phyloP scores from a whole-genome alignment of 2,888 invertebrate species.

The Eulithis prunata region DNA sequence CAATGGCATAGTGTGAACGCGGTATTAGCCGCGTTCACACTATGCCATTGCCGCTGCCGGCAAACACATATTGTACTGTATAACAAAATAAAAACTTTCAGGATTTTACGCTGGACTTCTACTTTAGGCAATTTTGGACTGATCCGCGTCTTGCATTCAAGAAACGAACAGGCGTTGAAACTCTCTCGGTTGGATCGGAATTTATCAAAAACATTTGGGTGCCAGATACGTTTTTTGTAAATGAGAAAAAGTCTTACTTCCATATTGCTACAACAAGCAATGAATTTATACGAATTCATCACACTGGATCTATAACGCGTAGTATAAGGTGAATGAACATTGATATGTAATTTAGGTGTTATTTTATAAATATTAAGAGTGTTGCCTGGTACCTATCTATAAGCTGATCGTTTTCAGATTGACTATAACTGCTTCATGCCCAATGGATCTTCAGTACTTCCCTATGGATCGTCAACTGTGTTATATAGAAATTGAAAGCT shows the following conservation, averaged over 20 bases:
- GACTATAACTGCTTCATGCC: conserved; percentile 97
- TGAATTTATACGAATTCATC: conserved; percentile 98
- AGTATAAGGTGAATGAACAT: conserved; percentile 93
- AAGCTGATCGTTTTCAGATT: conserved; percentile 85
- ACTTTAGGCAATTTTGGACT: conserved; percentile 99
- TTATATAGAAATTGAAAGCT: conserved; percentile 98
- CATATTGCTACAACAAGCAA: conserved; percentile 99
- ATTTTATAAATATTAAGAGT: not conserved
- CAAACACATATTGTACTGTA: too few relatives aligned
- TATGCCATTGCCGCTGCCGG: too few relatives aligned
- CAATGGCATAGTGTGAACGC: too few relatives aligned
- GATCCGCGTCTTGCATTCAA: conserved; percentile 97
- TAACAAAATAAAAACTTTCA: conserved; percentile 70
- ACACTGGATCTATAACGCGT: conserved; percentile 96
- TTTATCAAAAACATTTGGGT: conserved; percentile 99
- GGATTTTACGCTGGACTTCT: conserved; percentile 99
- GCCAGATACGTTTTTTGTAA: conserved; percentile 99
- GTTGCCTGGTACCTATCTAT: not conserved
- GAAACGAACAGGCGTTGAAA: conserved; percentile 94
- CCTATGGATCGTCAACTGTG: conserved; percentile 98
- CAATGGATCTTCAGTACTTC: conserved; percentile 98
- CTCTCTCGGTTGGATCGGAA: conserved; percentile 96
- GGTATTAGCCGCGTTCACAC: too few relatives aligned
- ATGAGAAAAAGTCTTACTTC: conserved; percentile 99
- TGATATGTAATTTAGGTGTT: too few relatives aligned